Base-by-base conservation (phyloP, 2,888 invertebrate species). In the Eristalis pertinax region DNA sequence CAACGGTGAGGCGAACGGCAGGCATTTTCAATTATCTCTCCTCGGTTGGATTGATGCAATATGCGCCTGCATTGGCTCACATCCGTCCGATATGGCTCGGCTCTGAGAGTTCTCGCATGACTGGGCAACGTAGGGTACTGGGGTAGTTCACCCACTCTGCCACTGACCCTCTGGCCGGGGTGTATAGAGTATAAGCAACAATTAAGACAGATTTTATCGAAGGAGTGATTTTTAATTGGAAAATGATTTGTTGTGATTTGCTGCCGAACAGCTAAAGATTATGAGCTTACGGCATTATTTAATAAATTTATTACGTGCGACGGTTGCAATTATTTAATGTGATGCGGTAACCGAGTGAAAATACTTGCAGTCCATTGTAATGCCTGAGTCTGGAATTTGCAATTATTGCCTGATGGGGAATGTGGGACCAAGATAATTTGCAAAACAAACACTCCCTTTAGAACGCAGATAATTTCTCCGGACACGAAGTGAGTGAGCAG, bases 1-100 rank as follows among this genome's bases (percentile, higher is more conserved):
- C 35, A 70, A 70, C 60, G 38, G 38, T 70, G 70, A 24, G 60
- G 35, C 26, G 38, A 60, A 60, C 26, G 24, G 24, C 10, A n/a
- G 22, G 58, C 22, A 13, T 38, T 60, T 58, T 22, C 60, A 70
- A 70, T 70, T 70, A 60, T 8, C 22, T 70, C 60, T 58, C 7
- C 60, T 13, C 60, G 26, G 60, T 24, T 60, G 60, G 26, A 60
- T 29, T 60, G 60, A 60, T 60, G 60, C 26, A 24, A 24, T 60
- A 29, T 26, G 24, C 26, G 60, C 60, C 15, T 19, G 26, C 4
- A 24, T 60, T 60, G 15, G 26, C 24, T 60, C 60, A 26, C 8
- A 29, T 60, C 60, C 60, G 26, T 60, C 13, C 26, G 60, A 29
- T 50, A 26, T 60, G 26, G 26, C 60, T 24, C 11, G 26, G 10